These are phyloP conservation scores for Pilophorus perplexus DNA, from an alignment of 2,888 invertebrate species.

Conservation along the genomic window DNA sequence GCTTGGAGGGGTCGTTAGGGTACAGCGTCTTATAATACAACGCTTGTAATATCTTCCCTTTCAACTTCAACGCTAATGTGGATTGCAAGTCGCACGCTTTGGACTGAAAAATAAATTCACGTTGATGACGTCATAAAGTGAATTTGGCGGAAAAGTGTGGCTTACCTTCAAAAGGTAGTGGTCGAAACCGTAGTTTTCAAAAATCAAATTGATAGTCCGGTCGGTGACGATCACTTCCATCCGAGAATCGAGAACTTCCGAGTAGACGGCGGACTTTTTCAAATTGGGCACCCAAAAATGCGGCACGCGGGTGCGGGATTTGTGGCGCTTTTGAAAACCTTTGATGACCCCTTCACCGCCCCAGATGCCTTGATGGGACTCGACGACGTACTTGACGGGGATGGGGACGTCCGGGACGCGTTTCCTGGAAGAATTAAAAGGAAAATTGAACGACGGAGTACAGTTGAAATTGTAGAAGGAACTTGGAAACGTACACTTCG, in stretches of 20 bases:
- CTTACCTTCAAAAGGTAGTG: constrained; percentile 81
- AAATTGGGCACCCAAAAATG: constrained; percentile 86
- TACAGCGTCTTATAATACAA: constrained; percentile 62
- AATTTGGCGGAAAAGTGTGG: too few species aligned
- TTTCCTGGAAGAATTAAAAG: constrained; percentile 56
- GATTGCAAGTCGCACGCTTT: constrained; percentile 89
- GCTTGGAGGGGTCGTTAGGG: constrained; percentile 64
- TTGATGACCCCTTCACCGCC: constrained; percentile 93
- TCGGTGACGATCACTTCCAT: constrained; percentile 80
- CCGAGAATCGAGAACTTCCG: constrained; percentile 83
- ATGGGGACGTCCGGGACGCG: constrained; percentile 75
- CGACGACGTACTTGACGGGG: constrained; percentile 72
- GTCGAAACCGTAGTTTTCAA: constrained; percentile 90
- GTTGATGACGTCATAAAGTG: too few species aligned
- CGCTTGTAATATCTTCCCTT: constrained; percentile 76
- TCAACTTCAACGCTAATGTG: constrained; percentile 76
- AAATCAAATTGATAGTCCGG: constrained; percentile 77
- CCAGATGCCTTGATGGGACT: constrained; percentile 86
- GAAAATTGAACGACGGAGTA: neutral
- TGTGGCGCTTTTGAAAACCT: constrained; percentile 67
- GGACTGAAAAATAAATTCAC: constrained; percentile 72
- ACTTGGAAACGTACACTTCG: constrained; percentile 59
- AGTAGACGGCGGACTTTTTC: constrained; percentile 76
- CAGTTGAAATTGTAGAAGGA: too few species aligned
- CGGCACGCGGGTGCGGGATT: constrained; percentile 64